phyloP scores from a whole-genome alignment of 2,797 vertebrate species.

The Onychomys torridus region DNA sequence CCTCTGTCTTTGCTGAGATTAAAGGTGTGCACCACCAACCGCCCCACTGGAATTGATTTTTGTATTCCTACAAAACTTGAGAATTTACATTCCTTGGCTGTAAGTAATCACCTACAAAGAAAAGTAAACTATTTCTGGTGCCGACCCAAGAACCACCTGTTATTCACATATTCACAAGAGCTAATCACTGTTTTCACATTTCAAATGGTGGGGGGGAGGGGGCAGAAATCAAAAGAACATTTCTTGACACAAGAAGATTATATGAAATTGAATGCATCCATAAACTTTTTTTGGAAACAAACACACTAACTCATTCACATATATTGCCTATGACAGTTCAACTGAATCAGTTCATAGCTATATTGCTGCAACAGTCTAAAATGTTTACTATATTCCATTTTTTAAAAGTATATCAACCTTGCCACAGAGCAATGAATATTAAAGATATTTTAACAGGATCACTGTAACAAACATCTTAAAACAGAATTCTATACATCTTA shows the following conservation, averaged over 20 bases:
- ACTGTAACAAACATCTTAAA: slow-evolving; percentile 42
- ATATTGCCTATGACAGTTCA: neutral
- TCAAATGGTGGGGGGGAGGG: neutral
- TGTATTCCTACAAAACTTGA: slow-evolving; percentile 8
- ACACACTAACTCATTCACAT: neutral
- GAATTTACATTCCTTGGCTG: neutral
- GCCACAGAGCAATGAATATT: neutral
- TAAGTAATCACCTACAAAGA: neutral
- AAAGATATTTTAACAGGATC: neutral
- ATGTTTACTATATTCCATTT: slow-evolving; percentile 11
- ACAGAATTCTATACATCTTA: neutral
- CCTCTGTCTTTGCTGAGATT: neutral
- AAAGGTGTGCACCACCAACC: neutral
- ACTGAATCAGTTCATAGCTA: neutral
- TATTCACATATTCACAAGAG: neutral
- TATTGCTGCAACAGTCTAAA: slow-evolving; percentile 11
- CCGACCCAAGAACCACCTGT: neutral
- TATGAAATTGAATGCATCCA: slow-evolving; percentile 7
- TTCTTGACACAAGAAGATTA: slow-evolving; percentile 5
- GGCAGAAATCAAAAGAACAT: neutral
- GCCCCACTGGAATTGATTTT: neutral
- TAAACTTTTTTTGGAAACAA: neutral
- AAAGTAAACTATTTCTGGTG: neutral
- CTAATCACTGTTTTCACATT: slow-evolving; percentile 5
- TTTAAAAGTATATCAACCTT: neutral